Base-by-base conservation (phyloP, 2,888 invertebrate species). In the Lapara coniferarum region DNA sequence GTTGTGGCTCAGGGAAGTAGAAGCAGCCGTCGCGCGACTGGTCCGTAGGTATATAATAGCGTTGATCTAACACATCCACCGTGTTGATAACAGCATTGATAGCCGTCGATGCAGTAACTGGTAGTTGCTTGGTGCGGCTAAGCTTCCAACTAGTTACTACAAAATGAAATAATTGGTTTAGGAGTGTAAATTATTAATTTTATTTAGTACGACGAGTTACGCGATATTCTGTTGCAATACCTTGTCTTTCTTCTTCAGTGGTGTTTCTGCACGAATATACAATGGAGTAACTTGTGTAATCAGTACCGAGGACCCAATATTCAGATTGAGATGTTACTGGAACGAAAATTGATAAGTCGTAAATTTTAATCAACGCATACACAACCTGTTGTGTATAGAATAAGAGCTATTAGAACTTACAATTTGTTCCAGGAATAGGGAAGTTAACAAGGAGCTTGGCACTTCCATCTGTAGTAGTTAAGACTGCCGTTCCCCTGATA, bases 221-320 rank as follows among this genome's bases (percentile, higher is more conserved):
- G 13, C 14, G 3, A 5, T 49, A 5, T 2, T 30, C 6, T 51
- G 6, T 16, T 52, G 0, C 3, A 14, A 63, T 53, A 89, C 89
- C 86, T 81, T 77, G 74, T 73, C 79, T 80, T 19, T 69, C 70
- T 12, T 87, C 80, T 0, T 71, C 69, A 16, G 78, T 70, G 4
- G 84, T 59, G 68, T 95, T 92, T 4, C 58, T 44, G 78, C 96
- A 96, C 12, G 95, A 94, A 91, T 95, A 96, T 0, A 95, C 95
- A 0, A 96, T 92, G 0, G 95, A 88, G 75, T 94, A 96, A 56
- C 88, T 89, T 0, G 85, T 84, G 80, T 96, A 96, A 81, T 96
- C 96, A 0, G 96, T 96, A 46, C 92, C 94, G 14, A 96, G 78
- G 0, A 96, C 88, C 95, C 95, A 96, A 78, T 96, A 96, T 0